Conservation (phyloP, 1,140 invertebrate species). For the Hydropsyche tenuis region DNA sequence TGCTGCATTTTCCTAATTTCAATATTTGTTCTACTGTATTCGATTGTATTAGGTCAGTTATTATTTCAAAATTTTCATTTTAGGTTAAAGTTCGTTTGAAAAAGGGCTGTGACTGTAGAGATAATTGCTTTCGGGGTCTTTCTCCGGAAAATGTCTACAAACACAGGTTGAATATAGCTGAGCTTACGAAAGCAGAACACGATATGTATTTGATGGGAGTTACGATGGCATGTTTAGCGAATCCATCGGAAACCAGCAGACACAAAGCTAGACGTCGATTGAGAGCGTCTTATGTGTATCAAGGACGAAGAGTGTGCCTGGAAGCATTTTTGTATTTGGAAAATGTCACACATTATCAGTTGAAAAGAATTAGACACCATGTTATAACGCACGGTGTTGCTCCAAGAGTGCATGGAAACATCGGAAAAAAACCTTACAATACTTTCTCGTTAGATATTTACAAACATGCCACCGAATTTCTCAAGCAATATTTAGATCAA, state of each 20-base stretch:
- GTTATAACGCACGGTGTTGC: conserved; percentile 79
- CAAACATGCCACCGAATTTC: conserved; percentile 76
- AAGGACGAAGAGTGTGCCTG: conserved; percentile 76
- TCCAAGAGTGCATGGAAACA: conserved; percentile 77
- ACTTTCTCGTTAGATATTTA: conserved; percentile 81
- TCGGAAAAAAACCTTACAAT: conserved; percentile 82
- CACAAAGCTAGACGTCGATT: conserved; percentile 75
- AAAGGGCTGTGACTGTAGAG: conserved; percentile 77
- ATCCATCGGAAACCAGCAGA: conserved; percentile 74
- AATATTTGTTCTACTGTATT: background rate
- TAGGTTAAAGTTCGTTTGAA: conserved; percentile 73
- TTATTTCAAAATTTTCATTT: conserved; percentile 45
- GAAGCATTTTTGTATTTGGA: conserved; percentile 81
- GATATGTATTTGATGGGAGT: conserved; percentile 82
- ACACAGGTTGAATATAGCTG: conserved; percentile 78
- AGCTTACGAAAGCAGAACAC: conserved; percentile 76
- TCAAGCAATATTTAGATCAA: conserved; percentile 73
- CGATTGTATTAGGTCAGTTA: no score
- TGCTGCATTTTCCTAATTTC: background rate
- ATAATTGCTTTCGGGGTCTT: conserved; percentile 75
- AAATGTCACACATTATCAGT: conserved; percentile 81
- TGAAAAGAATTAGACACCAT: conserved; percentile 79
- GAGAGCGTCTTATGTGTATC: conserved; percentile 76
- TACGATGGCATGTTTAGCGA: conserved; percentile 78
- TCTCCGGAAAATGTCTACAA: conserved; percentile 77